Evolutionary conservation across 2,797 vertebrate genomes (phyloP), one percentile per base, ranked within the genome.

Genomic region (Strix occidentalis): DNA sequence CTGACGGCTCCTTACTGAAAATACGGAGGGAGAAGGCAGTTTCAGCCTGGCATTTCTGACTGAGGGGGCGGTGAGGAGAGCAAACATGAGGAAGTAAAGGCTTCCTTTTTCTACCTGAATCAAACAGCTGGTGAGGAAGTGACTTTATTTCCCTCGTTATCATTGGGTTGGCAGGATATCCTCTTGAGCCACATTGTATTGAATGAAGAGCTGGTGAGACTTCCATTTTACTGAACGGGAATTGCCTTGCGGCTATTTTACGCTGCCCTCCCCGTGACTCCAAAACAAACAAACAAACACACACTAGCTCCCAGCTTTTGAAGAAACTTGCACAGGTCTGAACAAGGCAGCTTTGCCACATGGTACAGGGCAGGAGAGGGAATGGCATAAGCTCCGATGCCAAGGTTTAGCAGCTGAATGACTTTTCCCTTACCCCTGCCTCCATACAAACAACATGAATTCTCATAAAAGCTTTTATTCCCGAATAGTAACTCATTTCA

Each of bases 41-140:
- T 92, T 78, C 84, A 88, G 90, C 79, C 39, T 89, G 64, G 90
- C 74, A 50, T 84, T 96, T 90, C 91, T 92, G 95, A 57, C 89
- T 4, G 48, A 89, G 87, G 90, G 87, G 97, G 96, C 43, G 25
- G 96, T 72, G 20, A 75, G 94, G 94, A 96, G 92, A 93, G 96
- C 92, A 86, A 97, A 96, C 95, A 91, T 53, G 26, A 98, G 98
- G 98, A 99, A 99, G 98, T 95, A 95, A 98, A 97, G 98, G 97
- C 98, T 98, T 98, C 98, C 98, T 98, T 98, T 98, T 97, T 96
- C 96, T 98, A 98, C 97, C 98, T 98, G 98, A 98, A 98, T 97
- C 96, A 98, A 98, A 98, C 98, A 99, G 98, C 98, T 99, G 98
- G 97, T 98, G 98, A 98, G 99, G 99, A 99, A 99, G 98, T 98